Evolutionary conservation across 2,888 invertebrate species (phyloP).

Genomic region (Pogonocherus hispidulus): DNA sequence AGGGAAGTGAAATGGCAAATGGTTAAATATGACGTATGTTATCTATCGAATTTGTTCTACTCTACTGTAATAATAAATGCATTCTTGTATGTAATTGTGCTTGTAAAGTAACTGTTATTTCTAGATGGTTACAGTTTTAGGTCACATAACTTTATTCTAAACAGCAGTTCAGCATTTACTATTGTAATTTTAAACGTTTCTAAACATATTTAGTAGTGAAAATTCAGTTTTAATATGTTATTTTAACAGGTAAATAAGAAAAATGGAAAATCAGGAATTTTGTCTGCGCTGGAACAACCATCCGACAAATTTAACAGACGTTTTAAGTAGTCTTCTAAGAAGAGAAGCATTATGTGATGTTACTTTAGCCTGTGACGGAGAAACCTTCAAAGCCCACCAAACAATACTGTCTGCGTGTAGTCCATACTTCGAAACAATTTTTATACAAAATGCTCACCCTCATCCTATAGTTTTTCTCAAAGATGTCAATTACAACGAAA

Average conservation of each 20-base stretch:
- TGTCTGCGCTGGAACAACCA: constrained; percentile 96
- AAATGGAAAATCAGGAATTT: constrained; percentile 85
- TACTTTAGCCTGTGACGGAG: constrained; percentile 92
- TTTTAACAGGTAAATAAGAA: constrained; percentile 52
- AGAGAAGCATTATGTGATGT: constrained; percentile 93
- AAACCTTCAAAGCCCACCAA: constrained; percentile 93
- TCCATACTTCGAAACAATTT: constrained; percentile 93
- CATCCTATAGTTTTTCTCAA: constrained; percentile 94
- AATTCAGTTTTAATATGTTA: constrained; percentile 35
- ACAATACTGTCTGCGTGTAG: constrained; percentile 94
- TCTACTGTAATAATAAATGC: constrained; percentile 54
- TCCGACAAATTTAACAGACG: constrained; percentile 91
- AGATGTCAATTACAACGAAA: constrained; percentile 91
- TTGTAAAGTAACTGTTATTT: constrained; percentile 67
- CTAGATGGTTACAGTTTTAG: constrained; percentile 68
- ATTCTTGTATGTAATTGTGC: constrained; percentile 60
- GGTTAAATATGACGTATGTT: constrained; percentile 46
- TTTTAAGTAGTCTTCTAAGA: constrained; percentile 87
- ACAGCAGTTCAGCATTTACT: constrained; percentile 52
- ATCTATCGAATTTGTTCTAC: constrained; percentile 45
- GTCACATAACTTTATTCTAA: constrained; percentile 67
- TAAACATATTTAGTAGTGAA: constrained; percentile 32
- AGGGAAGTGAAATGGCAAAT: constrained; percentile 38
- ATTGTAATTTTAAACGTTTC: constrained; percentile 4
- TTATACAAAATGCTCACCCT: constrained; percentile 89